Conservation (phyloP, 2,113 vertebrate species). For the Puffinus mauretanicus region DNA sequence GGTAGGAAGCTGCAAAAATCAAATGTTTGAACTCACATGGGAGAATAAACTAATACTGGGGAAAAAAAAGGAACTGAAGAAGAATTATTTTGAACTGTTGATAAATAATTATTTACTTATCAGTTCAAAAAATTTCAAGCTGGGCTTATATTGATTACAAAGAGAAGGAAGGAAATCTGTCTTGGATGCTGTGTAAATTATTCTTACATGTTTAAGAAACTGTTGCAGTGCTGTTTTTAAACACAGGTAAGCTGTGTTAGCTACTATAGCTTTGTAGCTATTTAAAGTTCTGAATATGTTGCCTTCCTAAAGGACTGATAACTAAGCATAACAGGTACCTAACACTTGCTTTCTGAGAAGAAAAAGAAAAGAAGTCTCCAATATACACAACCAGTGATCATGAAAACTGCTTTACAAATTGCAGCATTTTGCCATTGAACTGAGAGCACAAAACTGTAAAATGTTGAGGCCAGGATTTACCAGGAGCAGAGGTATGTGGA, state of each 20-base stretch:
- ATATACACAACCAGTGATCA: not conserved
- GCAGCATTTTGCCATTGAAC: slow-evolving; percentile 44
- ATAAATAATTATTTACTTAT: not conserved
- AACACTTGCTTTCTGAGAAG: slow-evolving; percentile 22
- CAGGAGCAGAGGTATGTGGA: not conserved
- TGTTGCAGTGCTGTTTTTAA: not conserved
- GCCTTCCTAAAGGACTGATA: not conserved
- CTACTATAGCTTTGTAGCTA: not conserved
- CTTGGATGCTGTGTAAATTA: not conserved
- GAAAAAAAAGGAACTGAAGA: not conserved
- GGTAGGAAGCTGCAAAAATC: not conserved
- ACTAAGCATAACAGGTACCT: not conserved
- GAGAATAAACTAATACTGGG: not conserved
- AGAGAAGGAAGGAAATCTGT: not conserved
- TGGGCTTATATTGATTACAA: not conserved
- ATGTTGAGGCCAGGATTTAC: not conserved
- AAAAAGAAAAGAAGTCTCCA: not conserved
- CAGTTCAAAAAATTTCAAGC: not conserved
- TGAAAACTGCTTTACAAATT: slow-evolving; percentile 50
- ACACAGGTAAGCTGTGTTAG: not conserved
- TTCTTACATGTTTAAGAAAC: not conserved
- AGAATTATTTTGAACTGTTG: not conserved
- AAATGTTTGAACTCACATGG: not conserved
- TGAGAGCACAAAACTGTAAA: not conserved
- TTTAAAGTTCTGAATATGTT: not conserved